Percentiles rank a stretch among this genome's conserved stretches.
phyloP scores from a whole-genome alignment of 2,797 vertebrate species.

The Chrysocyon brachyurus region DNA sequence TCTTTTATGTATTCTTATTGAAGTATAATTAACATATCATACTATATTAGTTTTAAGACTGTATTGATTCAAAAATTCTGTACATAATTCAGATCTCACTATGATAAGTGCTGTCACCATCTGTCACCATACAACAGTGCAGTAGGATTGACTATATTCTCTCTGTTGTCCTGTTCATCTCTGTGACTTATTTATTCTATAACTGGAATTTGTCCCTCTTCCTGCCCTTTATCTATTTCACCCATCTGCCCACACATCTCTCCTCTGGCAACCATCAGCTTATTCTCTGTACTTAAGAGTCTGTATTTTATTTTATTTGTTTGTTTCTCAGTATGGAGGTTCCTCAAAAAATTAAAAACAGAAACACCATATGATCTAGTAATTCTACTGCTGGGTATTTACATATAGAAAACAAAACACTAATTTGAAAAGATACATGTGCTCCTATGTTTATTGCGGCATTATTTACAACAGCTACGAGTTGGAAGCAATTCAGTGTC shows the following conservation, averaged over 20 bases:
- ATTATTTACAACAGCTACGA: background rate
- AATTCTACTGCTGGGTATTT: background rate
- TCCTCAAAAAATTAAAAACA: background rate
- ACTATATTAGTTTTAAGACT: background rate
- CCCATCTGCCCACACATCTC: background rate
- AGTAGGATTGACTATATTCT: background rate
- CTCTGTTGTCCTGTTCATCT: background rate
- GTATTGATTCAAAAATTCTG: background rate
- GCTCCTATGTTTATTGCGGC: background rate
- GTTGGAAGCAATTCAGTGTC: background rate
- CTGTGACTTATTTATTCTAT: background rate
- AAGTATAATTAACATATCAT: background rate
- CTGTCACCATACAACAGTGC: background rate
- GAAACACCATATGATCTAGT: background rate
- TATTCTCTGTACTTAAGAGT: background rate
- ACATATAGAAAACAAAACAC: background rate
- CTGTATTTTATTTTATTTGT: background rate
- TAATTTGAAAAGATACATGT: background rate
- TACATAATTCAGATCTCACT: background rate
- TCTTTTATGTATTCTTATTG: background rate
- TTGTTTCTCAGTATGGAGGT: background rate
- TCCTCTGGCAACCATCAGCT: background rate
- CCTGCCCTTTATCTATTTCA: background rate
- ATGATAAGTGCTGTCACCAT: background rate
- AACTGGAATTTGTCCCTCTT: background rate